Percentiles rank a stretch among this genome's conserved stretches.
phyloP scores from a whole-genome alignment of 2,113 vertebrate species.

The Raja brachyura region DNA sequence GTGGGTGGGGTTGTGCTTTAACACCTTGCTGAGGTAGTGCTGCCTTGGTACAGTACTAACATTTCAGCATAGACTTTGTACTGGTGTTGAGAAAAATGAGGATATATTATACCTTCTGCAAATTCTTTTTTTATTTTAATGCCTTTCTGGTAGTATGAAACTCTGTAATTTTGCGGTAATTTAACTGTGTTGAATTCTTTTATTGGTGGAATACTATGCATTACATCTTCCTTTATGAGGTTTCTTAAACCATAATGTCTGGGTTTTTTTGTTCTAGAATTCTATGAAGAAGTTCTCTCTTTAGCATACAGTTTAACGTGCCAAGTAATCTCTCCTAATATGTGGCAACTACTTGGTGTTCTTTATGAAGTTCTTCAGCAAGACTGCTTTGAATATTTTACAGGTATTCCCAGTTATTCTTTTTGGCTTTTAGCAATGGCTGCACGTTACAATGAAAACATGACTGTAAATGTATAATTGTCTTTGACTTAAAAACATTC shows the following conservation, averaged over 20 bases:
- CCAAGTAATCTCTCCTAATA: slow-evolving; percentile 84
- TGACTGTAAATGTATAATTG: neutral
- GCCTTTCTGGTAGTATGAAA: neutral
- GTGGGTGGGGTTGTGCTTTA: neutral
- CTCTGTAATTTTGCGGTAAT: neutral
- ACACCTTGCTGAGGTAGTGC: neutral
- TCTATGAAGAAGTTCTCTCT: slow-evolving; percentile 94
- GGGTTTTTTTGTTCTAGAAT: slow-evolving; percentile 62
- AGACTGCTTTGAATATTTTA: slow-evolving; percentile 91
- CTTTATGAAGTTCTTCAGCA: slow-evolving; percentile 90
- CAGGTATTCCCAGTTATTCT: slow-evolving; percentile 59
- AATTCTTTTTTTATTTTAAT: neutral
- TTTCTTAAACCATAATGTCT: slow-evolving; percentile 38
- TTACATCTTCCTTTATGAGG: neutral
- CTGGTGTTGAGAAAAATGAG: neutral
- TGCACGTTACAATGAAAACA: neutral
- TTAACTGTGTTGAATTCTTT: slow-evolving; percentile 1
- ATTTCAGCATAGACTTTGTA: neutral
- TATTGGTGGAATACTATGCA: no score
- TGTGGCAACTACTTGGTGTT: slow-evolving; percentile 92
- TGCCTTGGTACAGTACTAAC: neutral
- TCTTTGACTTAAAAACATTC: neutral
- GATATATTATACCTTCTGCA: no score
- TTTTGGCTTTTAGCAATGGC: neutral
- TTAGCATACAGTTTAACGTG: slow-evolving; percentile 90